Percentiles rank a stretch among this genome's conserved stretches.
Conservation (phyloP, 2,888 invertebrate species). For the Aspidiotus rigidus region DNA sequence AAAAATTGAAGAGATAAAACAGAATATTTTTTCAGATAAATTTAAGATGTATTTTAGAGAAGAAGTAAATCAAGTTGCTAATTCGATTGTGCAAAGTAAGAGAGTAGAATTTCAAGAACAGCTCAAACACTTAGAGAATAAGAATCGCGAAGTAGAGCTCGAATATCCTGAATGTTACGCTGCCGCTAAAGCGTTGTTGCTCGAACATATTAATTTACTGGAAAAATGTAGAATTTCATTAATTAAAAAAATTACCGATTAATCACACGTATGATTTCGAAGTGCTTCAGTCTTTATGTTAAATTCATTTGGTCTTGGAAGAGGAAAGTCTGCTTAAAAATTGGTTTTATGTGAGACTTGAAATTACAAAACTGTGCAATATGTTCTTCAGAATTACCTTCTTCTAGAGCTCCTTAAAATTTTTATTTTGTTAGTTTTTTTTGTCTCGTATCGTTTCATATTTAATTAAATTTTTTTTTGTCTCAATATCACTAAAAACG, state of each 20-base stretch:
- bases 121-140: not conserved
- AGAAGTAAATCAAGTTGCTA: conserved; percentile 5
- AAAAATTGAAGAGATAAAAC: conserved; percentile 36
- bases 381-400: no score
- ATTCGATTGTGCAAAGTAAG: conserved; percentile 1
- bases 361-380: no score
- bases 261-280: not conserved
- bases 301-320: no score
- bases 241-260: conserved; percentile 4
- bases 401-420: not conserved
- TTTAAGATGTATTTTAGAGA: conserved; percentile 10
- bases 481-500: no score
- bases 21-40: conserved; percentile 32
- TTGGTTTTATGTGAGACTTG: no score
- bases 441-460: not conserved
- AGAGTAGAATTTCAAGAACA: not conserved
- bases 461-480: not conserved
- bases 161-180: conserved; percentile 35
- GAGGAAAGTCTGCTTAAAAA: no score
- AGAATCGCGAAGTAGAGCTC: not conserved
- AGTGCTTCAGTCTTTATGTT: no score
- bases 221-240: conserved; percentile 33
- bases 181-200: conserved; percentile 36
- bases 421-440: not conserved
- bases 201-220: conserved; percentile 38